These are phyloP conservation scores for Hemichromis elongatus DNA, from an alignment of 2,113 vertebrate genomes.

Conservation along the genomic window DNA sequence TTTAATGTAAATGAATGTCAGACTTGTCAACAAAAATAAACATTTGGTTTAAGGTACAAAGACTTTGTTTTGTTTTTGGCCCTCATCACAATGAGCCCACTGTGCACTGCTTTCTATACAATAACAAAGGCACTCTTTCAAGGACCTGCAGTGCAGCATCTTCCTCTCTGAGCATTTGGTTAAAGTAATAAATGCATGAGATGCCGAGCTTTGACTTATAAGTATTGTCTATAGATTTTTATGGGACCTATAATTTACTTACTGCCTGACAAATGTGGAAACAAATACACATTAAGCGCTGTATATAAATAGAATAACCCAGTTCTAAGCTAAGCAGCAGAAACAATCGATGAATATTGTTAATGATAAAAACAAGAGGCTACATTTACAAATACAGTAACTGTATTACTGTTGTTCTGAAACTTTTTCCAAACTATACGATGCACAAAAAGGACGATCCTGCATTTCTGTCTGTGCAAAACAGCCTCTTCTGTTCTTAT, in stretches of 20 bases:
- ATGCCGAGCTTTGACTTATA: not conserved
- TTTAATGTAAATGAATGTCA: slow-evolving; percentile 51
- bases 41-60: slow-evolving; percentile 31
- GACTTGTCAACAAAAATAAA: slow-evolving; percentile 46
- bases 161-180: not conserved
- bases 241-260: not conserved
- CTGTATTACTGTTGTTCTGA: not conserved
- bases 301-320: not conserved
- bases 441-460: fast-evolving
- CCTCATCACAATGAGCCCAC: not conserved
- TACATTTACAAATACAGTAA: not conserved
- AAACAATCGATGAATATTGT: not conserved
- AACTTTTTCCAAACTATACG: not conserved
- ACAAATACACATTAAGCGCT: not conserved
- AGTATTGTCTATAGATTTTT: not conserved
- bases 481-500: not conserved
- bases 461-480: not conserved
- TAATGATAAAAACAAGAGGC: not conserved
- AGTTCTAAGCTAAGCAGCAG: not conserved
- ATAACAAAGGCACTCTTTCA: not conserved
- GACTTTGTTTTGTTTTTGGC: not conserved
- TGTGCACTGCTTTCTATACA: not conserved
- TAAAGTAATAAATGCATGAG: not conserved
- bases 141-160: not conserved
- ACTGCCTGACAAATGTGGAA: not conserved